Evolutionary conservation across 2,113 vertebrate genomes (phyloP).

Genomic region (Cinclus cinclus): DNA sequence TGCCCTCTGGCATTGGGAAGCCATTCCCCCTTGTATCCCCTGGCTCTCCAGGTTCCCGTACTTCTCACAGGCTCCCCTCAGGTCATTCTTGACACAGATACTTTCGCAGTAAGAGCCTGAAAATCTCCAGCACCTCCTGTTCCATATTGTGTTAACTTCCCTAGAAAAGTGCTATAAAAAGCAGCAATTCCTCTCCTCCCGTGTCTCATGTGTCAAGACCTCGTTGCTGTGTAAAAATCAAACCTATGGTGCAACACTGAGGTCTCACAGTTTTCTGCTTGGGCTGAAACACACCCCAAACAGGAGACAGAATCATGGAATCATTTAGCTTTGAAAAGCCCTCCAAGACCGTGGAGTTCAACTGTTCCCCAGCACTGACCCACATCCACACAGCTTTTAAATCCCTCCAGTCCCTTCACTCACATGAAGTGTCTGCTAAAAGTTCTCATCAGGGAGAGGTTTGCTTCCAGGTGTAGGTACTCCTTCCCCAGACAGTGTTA

Average conservation of each 20-base stretch:
- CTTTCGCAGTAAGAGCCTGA: background rate
- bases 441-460: background rate
- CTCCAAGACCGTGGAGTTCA: no score
- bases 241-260: background rate
- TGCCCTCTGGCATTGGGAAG: background rate
- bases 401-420: background rate
- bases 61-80: background rate
- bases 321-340: background rate
- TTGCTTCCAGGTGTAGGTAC: background rate
- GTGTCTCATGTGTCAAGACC: background rate
- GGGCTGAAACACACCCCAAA: background rate
- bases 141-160: background rate
- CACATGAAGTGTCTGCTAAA: background rate
- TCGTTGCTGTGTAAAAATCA: background rate
- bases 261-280: background rate
- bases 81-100: fast-evolving
- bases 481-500: background rate
- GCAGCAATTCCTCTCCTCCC: background rate
- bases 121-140: background rate
- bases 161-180: background rate
- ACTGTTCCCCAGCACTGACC: background rate
- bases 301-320: background rate
- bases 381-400: background rate
- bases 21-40: background rate
- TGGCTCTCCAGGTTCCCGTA: background rate